Conservation (phyloP, 2,113 vertebrate species). For the Oenanthe oenanthe region DNA sequence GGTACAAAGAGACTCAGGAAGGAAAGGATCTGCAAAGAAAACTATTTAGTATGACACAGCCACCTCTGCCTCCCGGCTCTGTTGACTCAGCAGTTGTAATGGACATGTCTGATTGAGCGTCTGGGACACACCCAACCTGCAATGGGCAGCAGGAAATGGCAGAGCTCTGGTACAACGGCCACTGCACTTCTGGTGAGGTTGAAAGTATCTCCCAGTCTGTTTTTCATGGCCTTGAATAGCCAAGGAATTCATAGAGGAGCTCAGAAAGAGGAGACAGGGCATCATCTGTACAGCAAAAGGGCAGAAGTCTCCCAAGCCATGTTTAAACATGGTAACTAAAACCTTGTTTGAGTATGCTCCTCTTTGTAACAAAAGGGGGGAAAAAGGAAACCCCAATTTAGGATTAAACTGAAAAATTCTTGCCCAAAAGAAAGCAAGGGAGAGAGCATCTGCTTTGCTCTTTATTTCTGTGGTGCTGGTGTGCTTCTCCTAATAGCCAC, state of each 20-base stretch:
- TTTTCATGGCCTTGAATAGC: background rate
- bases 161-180: background rate
- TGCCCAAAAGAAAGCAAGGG: background rate
- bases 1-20: slow-evolving; percentile 40
- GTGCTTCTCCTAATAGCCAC: background rate
- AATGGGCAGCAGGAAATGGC: background rate
- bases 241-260: background rate
- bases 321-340: background rate
- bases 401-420: background rate
- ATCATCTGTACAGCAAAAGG: background rate
- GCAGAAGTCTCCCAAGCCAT: background rate
- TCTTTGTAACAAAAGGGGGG: background rate
- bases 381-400: fast-evolving
- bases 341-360: background rate
- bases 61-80: background rate
- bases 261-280: background rate
- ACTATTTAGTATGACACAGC: slow-evolving; percentile 52
- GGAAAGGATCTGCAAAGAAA: slow-evolving; percentile 58
- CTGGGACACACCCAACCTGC: background rate
- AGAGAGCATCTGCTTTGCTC: slow-evolving; percentile 5
- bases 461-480: background rate
- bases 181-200: background rate
- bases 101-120: slow-evolving; percentile 13
- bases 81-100: slow-evolving; percentile 59
- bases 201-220: background rate